These are phyloP conservation scores for Acanthurus leucopareius DNA, from an alignment of 2,797 vertebrate genomes.

Conservation along the genomic window DNA sequence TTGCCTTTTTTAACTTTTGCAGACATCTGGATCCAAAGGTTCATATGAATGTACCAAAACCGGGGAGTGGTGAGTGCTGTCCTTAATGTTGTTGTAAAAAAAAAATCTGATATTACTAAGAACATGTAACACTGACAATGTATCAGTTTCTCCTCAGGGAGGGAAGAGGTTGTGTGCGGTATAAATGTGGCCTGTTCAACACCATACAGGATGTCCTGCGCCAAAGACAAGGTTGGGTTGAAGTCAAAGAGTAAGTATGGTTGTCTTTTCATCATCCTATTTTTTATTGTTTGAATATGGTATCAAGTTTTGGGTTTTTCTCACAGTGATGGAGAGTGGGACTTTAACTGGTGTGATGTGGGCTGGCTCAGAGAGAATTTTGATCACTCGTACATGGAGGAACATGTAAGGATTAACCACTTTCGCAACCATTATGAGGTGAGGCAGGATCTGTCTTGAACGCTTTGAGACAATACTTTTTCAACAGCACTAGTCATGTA, in stretches of 20 bases:
- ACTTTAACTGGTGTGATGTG: slow-evolving; percentile 94
- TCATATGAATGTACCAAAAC: slow-evolving; percentile 64
- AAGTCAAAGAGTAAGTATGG: slow-evolving; percentile 93
- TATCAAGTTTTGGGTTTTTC: background rate
- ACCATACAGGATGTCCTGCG: slow-evolving; percentile 90
- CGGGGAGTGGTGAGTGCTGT: slow-evolving; percentile 78
- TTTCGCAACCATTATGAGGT: slow-evolving; percentile 96
- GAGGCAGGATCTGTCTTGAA: slow-evolving; percentile 23
- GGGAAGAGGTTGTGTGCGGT: slow-evolving; percentile 84
- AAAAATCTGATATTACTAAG: no score
- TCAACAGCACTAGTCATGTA: background rate
- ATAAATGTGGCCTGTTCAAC: slow-evolving; percentile 87
- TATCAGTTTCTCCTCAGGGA: slow-evolving; percentile 51
- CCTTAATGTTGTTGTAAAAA: background rate
- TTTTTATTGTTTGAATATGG: background rate
- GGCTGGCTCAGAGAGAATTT: slow-evolving; percentile 93
- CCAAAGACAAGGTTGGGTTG: slow-evolving; percentile 90
- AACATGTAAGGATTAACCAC: slow-evolving; percentile 92
- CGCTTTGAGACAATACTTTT: background rate
- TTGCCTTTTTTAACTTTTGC: slow-evolving; percentile 37
- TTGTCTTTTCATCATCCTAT: slow-evolving; percentile 4
- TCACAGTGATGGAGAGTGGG: slow-evolving; percentile 91
- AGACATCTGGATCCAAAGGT: slow-evolving; percentile 76
- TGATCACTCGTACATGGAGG: slow-evolving; percentile 92
- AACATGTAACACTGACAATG: background rate